Percentiles rank a stretch among this genome's conserved stretches.
These are phyloP conservation scores for Allobates femoralis DNA, from an alignment of 2,797 vertebrate species.

Conservation along the genomic window DNA sequence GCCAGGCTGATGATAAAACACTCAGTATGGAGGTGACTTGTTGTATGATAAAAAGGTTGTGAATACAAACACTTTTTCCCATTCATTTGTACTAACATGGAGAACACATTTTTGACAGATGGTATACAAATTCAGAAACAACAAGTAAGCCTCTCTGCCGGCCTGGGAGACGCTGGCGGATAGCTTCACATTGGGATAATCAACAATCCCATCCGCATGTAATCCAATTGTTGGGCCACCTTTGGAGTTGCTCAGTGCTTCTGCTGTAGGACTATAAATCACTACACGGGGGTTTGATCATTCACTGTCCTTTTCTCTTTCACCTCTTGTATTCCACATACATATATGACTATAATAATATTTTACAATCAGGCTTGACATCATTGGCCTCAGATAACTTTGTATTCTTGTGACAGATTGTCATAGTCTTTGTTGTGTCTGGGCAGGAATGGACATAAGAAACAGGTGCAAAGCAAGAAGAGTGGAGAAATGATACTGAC, in stretches of 20 bases:
- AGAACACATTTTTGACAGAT: constrained; percentile 52
- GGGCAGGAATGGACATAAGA: background rate
- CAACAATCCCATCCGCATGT: constrained; percentile 54
- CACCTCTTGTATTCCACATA: background rate
- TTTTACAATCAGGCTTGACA: background rate
- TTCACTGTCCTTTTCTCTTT: too few relatives aligned
- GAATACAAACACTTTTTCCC: constrained; percentile 24
- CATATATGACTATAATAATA: background rate
- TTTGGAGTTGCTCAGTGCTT: constrained; percentile 21
- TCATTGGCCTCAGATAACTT: background rate
- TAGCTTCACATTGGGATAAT: constrained; percentile 35
- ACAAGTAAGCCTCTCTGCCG: constrained; percentile 48
- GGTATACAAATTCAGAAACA: constrained; percentile 41
- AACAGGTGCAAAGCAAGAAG: constrained; percentile 45
- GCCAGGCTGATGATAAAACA: background rate
- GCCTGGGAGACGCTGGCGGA: constrained; percentile 37
- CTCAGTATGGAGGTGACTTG: background rate
- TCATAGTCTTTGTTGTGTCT: constrained; percentile 27
- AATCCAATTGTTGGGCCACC: constrained; percentile 51
- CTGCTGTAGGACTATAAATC: background rate
- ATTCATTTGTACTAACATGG: constrained; percentile 42
- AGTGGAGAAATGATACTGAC: constrained; percentile 41
- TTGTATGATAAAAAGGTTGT: background rate
- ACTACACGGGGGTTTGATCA: background rate
- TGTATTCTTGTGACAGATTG: constrained; percentile 3